Evolutionary conservation across 2,888 invertebrate genomes (phyloP).

Genomic region (Latheticus oryzae): DNA sequence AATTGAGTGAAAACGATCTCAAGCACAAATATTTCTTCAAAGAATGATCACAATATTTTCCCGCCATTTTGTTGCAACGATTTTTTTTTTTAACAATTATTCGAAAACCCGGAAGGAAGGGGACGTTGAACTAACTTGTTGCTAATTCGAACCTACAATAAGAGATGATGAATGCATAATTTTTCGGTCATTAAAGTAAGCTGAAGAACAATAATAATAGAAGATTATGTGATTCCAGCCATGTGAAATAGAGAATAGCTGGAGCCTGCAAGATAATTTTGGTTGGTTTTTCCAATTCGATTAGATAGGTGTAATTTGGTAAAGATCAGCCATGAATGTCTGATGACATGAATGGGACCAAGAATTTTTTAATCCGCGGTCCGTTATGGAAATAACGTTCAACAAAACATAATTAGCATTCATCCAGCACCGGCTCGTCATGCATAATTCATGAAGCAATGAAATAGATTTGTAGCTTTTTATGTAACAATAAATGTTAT

Average conservation of each 20-base stretch:
- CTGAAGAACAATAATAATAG: too few relatives aligned
- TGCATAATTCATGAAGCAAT: slow-evolving; percentile 26
- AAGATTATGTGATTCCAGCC: too few relatives aligned
- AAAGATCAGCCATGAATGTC: too few relatives aligned
- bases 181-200: slow-evolving; percentile 17
- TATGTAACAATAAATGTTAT: slow-evolving; percentile 23
- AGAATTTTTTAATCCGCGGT: slow-evolving; percentile 23
- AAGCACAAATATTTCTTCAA: too few relatives aligned
- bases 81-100: too few relatives aligned
- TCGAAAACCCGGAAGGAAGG: slow-evolving; percentile 35
- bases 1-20: too few relatives aligned
- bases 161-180: slow-evolving; percentile 17
- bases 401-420: slow-evolving; percentile 36
- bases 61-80: too few relatives aligned
- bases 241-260: too few relatives aligned
- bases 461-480: slow-evolving; percentile 32
- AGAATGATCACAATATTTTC: too few relatives aligned
- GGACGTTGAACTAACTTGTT: slow-evolving; percentile 22
- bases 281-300: slow-evolving; percentile 7
- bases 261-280: too few relatives aligned
- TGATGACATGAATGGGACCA: slow-evolving; percentile 11
- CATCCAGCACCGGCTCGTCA: slow-evolving; percentile 22
- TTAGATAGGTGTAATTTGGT: too few relatives aligned
- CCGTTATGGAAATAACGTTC: slow-evolving; percentile 32
- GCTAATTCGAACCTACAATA: slow-evolving; percentile 2